Conservation (phyloP, 2,113 vertebrate genomes). For the Lophotis ruficrista region DNA sequence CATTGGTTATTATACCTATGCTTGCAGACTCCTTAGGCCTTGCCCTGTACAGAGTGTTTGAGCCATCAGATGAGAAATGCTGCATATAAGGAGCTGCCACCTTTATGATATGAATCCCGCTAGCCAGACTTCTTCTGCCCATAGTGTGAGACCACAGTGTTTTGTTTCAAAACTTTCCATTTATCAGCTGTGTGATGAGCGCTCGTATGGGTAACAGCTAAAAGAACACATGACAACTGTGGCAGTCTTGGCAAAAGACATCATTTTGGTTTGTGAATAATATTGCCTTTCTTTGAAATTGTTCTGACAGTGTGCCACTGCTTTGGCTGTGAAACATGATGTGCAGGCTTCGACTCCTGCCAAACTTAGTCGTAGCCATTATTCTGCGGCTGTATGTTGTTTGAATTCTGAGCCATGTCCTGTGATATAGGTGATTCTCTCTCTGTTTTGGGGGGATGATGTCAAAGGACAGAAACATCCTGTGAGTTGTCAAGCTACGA, state of each 20-base stretch:
- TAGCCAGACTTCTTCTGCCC: neutral
- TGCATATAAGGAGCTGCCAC: neutral
- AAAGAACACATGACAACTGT: neutral
- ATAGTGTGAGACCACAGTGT: neutral
- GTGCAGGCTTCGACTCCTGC: neutral
- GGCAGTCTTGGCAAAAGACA: neutral
- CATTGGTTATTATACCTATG: neutral
- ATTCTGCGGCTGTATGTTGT: accelerated
- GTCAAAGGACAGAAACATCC: neutral
- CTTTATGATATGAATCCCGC: neutral
- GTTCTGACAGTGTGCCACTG: accelerated
- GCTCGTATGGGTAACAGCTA: neutral
- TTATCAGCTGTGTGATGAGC: neutral
- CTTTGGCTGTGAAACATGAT: neutral
- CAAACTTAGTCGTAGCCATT: neutral
- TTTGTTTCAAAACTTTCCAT: neutral
- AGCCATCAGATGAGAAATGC: neutral
- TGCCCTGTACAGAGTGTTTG: neutral
- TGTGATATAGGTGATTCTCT: neutral
- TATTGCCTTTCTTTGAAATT: neutral
- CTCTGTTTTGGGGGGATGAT: neutral
- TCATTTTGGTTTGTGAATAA: neutral
- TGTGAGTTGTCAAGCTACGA: neutral
- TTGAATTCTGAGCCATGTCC: neutral
- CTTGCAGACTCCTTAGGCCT: neutral